Evolutionary conservation across 2,888 invertebrate species (phyloP), one percentile per base, ranked within the genome.

Genomic region (Pandemis heparana): DNA sequence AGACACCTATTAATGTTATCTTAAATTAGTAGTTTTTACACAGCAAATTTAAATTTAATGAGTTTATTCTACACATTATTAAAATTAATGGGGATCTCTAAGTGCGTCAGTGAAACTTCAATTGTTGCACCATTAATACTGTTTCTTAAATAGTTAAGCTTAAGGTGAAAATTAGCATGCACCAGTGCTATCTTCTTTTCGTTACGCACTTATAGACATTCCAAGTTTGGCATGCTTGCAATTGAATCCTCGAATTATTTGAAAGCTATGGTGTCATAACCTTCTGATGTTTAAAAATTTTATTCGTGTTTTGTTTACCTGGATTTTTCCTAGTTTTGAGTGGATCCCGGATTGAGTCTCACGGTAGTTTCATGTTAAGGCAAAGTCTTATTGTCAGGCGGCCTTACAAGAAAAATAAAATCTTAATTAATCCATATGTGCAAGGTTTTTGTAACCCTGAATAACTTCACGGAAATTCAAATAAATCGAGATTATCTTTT

Each of bases 151-250:
- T 66, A 53, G 41, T 32, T 71, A 66, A 32, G 61, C 16, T 39
- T 14, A 53, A 66, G 60, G 61, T 9, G 53, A 51, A n/a, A 60
- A 67, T 18, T 5, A 41, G 51, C 16, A 32, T 1, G 10, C 16
- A 51, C 46, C 14, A 18, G 53, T 56, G 56, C 56, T 56, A 56
- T 56, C 16, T 56, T 56, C 12, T 5, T 12, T 5, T 56, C 12
- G 5, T 32, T 23, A 65, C n/a, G 65, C 51, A 51, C 48, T 48
- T 65, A 46, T 46, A 4, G 38, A 18, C 66, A 71, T 71, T 71
- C 60, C 66, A 67, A 60, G 23, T 71, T 71, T 65, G 48, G 61
- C 56, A 43, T 32, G 6, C 12, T 38, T 51, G 7, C 51, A 65
- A 60, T 64, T 41, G 38, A 60, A 1, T 64, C 60, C 38, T 60